These are phyloP conservation scores for Poicephalus meyeri DNA, from an alignment of 2,113 vertebrate genomes.

Conservation along the genomic window DNA sequence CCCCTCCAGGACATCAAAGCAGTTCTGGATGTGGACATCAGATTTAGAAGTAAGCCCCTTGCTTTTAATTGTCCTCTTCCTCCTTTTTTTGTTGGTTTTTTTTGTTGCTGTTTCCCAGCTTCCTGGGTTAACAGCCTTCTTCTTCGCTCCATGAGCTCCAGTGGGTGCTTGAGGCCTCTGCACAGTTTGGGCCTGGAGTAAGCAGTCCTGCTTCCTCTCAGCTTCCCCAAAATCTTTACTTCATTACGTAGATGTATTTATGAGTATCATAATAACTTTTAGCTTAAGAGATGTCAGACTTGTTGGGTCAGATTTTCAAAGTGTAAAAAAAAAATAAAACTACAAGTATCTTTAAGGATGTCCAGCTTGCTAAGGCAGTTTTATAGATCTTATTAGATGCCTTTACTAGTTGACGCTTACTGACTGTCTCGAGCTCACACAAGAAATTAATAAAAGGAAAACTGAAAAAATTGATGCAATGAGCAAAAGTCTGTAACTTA, in stretches of 20 bases:
- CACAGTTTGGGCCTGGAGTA: no score
- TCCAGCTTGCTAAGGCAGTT: neutral
- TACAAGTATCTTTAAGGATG: neutral
- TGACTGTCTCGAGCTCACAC: neutral
- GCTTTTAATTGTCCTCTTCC: no score
- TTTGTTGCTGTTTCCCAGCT: no score
- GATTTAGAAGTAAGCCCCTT: no score
- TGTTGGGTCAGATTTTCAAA: neutral
- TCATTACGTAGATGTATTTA: neutral
- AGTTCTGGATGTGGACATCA: no score
- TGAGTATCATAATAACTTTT: neutral
- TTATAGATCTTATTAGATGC: neutral
- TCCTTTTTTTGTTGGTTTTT: no score
- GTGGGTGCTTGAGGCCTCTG: no score
- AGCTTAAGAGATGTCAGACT: neutral
- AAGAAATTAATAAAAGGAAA: neutral
- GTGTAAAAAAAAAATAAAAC: neutral
- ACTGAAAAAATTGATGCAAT: neutral
- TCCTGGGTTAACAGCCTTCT: no score
- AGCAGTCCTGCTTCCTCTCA: no score
- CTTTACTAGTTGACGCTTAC: neutral
- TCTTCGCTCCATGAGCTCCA: no score
- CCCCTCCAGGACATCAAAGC: no score
- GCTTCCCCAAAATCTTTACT: no score
- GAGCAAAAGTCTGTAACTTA: neutral